Percentiles rank a stretch among this genome's conserved stretches.
Evolutionary conservation across 1,140 invertebrate genomes (phyloP).

Genomic region (Helicoverpa armigera): DNA sequence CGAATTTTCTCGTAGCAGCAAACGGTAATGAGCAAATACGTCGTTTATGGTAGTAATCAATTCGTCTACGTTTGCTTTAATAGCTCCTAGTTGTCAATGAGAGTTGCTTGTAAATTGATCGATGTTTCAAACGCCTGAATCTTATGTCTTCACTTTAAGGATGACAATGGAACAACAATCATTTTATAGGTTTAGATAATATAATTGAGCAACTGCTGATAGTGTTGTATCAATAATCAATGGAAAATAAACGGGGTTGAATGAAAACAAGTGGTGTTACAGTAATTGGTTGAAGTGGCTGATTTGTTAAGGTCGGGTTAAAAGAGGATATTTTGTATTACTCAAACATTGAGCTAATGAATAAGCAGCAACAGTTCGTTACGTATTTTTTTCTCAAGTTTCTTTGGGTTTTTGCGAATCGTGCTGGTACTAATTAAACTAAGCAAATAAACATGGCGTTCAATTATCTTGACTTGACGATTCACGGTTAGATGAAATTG

Average conservation of each 20-base stretch:
- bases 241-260: conserved; percentile 44
- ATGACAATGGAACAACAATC: conserved; percentile 18
- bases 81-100: conserved; percentile 45
- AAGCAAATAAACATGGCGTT: conserved; percentile 27
- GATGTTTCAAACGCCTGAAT: conserved; percentile 17
- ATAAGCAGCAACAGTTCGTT: neutral
- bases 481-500: conserved; percentile 31
- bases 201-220: conserved; percentile 46
- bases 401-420: conserved; percentile 4
- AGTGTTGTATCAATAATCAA: conserved; percentile 50
- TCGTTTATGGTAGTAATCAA: conserved; percentile 26
- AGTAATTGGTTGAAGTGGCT: neutral
- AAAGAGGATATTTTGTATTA: conserved; percentile 15
- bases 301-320: neutral
- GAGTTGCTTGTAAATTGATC: conserved; percentile 31
- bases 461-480: neutral
- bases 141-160: conserved; percentile 38
- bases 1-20: conserved; percentile 29
- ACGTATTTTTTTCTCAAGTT: conserved; percentile 19
- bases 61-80: conserved; percentile 37
- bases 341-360: conserved; percentile 15
- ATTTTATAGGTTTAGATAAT: conserved; percentile 36
- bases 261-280: conserved; percentile 23
- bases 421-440: neutral
- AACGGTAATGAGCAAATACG: conserved; percentile 8